phyloP scores from a whole-genome alignment of 1,140 invertebrate species.

The Onthophagus taurus region DNA sequence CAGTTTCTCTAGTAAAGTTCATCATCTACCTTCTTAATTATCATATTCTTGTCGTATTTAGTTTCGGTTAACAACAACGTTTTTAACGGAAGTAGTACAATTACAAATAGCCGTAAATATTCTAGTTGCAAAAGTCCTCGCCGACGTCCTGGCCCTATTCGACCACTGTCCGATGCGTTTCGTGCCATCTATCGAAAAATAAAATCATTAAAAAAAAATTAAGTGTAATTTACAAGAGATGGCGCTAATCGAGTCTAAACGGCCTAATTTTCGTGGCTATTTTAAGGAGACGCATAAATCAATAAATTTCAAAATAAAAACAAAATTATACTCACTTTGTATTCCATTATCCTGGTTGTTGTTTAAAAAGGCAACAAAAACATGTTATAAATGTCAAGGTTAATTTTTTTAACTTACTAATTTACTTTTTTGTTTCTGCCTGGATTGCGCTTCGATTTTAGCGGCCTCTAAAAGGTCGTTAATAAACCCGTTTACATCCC shows the following conservation, averaged over 20 bases:
- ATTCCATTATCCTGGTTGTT: constrained; percentile 14
- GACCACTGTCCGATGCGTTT: constrained; percentile 35
- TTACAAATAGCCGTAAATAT: constrained; percentile 37
- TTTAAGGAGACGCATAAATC: too few species aligned
- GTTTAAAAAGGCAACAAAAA: background rate
- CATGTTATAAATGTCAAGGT: background rate
- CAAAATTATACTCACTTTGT: constrained; percentile 31
- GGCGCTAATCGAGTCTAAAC: background rate
- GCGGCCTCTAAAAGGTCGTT: constrained; percentile 34
- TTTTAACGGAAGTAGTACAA: constrained; percentile 35
- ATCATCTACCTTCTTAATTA: background rate
- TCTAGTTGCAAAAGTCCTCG: constrained; percentile 32
- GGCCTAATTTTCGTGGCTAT: too few species aligned
- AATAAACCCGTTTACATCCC: constrained; percentile 33
- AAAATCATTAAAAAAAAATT: constrained; percentile 12
- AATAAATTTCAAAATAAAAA: background rate
- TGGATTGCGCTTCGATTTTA: constrained; percentile 28
- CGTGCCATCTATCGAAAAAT: constrained; percentile 31
- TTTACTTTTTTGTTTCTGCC: constrained; percentile 30
- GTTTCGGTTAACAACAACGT: constrained; percentile 32
- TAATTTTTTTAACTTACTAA: constrained; percentile 23
- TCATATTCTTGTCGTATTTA: constrained; percentile 20
- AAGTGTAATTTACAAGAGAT: background rate
- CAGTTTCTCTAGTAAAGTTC: background rate
- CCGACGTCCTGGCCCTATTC: constrained; percentile 32